Conservation (phyloP, 2,888 invertebrate species). For the Siphlonurus alternatus region DNA sequence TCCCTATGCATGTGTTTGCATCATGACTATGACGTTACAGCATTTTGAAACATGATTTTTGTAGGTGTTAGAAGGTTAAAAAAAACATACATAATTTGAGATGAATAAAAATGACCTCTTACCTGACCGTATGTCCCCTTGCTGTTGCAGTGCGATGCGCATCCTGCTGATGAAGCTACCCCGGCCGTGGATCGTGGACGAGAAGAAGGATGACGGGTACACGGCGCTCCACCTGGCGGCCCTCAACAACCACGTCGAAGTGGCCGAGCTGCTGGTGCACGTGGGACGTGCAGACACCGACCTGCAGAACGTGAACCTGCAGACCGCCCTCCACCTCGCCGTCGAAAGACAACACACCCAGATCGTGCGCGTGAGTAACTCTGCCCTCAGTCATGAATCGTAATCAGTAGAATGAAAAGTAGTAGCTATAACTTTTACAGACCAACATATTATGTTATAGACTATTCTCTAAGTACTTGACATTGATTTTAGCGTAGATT, state of each 20-base stretch:
- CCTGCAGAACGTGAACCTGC: constrained; percentile 88
- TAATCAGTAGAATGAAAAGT: not conserved
- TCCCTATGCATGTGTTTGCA: no score
- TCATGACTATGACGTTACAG: no score
- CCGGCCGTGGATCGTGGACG: constrained; percentile 93
- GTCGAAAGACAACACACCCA: constrained; percentile 97
- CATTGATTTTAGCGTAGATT: no score
- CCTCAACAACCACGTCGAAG: constrained; percentile 92
- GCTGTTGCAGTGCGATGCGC: constrained; percentile 74
- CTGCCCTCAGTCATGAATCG: not conserved
- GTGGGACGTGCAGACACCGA: constrained; percentile 87
- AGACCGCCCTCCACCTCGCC: constrained; percentile 83
- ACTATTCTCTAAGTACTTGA: no score
- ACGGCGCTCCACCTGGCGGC: constrained; percentile 92
- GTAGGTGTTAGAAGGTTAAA: no score
- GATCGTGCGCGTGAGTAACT: constrained; percentile 60
- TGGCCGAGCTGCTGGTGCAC: constrained; percentile 76
- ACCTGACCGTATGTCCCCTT: no score
- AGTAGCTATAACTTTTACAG: not conserved
- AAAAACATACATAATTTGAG: no score
- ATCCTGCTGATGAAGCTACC: constrained; percentile 84
- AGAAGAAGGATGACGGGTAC: constrained; percentile 97
- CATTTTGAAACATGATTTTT: no score
- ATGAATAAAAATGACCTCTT: no score
- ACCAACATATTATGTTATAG: no score